Evolutionary conservation across 2,888 invertebrate genomes (phyloP).

Genomic region (Patella pellucida): DNA sequence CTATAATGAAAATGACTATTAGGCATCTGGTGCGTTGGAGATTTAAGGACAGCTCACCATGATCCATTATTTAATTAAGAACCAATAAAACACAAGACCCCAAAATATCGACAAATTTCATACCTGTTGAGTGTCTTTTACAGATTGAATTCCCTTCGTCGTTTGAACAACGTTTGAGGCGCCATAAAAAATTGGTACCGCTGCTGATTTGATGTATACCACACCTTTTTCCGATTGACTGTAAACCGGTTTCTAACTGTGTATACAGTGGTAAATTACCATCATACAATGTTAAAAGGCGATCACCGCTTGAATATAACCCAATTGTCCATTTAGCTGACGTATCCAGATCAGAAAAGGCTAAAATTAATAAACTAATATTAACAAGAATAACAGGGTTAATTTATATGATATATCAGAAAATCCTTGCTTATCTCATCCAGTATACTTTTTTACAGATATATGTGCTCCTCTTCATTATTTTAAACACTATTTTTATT

Average conservation of each 20-base stretch:
- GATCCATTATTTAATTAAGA: no score
- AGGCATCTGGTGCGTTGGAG: no score
- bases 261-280: not conserved
- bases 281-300: not conserved
- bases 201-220: not conserved
- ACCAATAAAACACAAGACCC: no score
- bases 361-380: not conserved
- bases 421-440: no score
- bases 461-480: no score
- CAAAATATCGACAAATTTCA: not conserved
- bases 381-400: no score
- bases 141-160: not conserved
- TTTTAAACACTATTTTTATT: no score
- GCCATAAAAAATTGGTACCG: not conserved
- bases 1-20: no score
- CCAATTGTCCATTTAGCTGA: not conserved
- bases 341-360: not conserved
- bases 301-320: not conserved
- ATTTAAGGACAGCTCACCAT: no score
- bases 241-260: not conserved
- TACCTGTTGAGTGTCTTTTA: not conserved
- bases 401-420: no score
- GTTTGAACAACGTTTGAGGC: not conserved
- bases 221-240: not conserved
- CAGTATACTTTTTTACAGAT: no score